These are phyloP conservation scores for Calcarius lapponicus DNA, from an alignment of 2,797 vertebrate species.

Conservation along the genomic window DNA sequence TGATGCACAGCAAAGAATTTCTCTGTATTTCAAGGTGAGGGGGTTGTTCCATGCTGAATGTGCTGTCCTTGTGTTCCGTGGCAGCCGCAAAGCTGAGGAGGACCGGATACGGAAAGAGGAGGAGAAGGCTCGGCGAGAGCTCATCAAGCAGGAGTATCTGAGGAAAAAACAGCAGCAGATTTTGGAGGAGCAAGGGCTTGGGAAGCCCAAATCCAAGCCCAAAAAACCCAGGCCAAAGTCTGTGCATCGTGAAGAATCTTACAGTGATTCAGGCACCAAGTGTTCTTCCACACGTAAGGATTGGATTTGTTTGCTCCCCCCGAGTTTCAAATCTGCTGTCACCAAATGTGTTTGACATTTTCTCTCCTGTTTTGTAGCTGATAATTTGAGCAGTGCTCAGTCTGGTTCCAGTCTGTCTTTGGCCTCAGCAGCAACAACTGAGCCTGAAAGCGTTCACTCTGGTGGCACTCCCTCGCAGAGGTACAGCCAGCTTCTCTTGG, in stretches of 20 bases:
- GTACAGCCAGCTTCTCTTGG: conserved; percentile 57
- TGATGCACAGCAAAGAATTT: background rate
- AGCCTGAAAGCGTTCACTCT: conserved; percentile 92
- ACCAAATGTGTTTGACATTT: background rate
- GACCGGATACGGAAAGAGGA: conserved; percentile 95
- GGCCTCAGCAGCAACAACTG: conserved; percentile 93
- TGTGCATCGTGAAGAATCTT: conserved; percentile 87
- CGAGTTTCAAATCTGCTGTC: background rate
- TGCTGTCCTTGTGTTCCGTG: background rate
- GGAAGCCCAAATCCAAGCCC: conserved; percentile 83
- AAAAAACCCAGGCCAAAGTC: conserved; percentile 89
- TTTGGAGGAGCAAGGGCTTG: conserved; percentile 91
- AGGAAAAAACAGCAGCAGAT: conserved; percentile 93
- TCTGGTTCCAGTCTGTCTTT: conserved; percentile 95
- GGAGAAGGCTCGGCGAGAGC: conserved; percentile 91
- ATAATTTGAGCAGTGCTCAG: conserved; percentile 90
- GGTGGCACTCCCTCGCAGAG: conserved; percentile 90
- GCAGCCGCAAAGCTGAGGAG: conserved; percentile 93
- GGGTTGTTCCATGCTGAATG: accelerated
- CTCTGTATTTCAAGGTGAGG: accelerated
- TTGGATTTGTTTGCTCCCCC: background rate
- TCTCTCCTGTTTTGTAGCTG: conserved; percentile 74
- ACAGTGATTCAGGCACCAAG: conserved; percentile 84
- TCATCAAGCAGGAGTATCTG: conserved; percentile 96
- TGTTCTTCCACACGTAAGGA: conserved; percentile 87